Conservation (phyloP, 2,888 invertebrate species). For the Epirrhoe alternata region DNA sequence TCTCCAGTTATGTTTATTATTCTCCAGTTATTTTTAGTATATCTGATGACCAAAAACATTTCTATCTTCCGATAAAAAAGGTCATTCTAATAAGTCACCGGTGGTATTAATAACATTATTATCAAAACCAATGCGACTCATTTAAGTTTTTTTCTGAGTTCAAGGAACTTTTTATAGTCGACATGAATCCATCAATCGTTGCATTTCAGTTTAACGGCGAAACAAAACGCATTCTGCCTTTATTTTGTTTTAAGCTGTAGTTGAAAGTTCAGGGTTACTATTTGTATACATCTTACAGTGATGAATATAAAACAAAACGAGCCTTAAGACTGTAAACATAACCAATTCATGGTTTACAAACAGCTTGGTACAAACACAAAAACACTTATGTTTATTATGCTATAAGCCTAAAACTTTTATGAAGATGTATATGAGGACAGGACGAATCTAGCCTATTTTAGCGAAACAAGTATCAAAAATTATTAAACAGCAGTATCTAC, state of each 20-base stretch:
- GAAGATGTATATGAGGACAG: too few species aligned
- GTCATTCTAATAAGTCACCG: slow-evolving; percentile 48
- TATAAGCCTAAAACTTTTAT: too few species aligned
- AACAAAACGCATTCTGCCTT: slow-evolving; percentile 54
- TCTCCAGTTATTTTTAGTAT: too few species aligned
- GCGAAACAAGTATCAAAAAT: too few species aligned
- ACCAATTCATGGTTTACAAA: not conserved
- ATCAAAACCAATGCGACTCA: slow-evolving; percentile 48
- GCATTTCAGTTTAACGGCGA: slow-evolving; percentile 64
- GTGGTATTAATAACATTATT: slow-evolving; percentile 57
- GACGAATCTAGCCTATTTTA: too few species aligned
- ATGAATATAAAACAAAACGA: slow-evolving; percentile 9
- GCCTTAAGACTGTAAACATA: not conserved
- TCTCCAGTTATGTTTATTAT: too few species aligned
- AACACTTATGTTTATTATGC: not conserved
- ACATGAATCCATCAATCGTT: slow-evolving; percentile 69
- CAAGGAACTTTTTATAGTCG: slow-evolving; percentile 66
- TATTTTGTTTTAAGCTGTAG: slow-evolving; percentile 39
- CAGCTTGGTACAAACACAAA: not conserved
- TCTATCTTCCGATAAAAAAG: slow-evolving; percentile 25
- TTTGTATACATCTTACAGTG: slow-evolving; percentile 7
- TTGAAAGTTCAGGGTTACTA: slow-evolving; percentile 48
- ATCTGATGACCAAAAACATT: not conserved
- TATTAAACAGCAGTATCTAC: too few species aligned
- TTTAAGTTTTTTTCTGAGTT: slow-evolving; percentile 55